A percentile compares a stretch with the other conserved stretches of the same genome.
Evolutionary conservation across 30 jellyfish, hydroid and myxozoan genomes (phyloP).

Genomic region (Mastigias papua): DNA sequence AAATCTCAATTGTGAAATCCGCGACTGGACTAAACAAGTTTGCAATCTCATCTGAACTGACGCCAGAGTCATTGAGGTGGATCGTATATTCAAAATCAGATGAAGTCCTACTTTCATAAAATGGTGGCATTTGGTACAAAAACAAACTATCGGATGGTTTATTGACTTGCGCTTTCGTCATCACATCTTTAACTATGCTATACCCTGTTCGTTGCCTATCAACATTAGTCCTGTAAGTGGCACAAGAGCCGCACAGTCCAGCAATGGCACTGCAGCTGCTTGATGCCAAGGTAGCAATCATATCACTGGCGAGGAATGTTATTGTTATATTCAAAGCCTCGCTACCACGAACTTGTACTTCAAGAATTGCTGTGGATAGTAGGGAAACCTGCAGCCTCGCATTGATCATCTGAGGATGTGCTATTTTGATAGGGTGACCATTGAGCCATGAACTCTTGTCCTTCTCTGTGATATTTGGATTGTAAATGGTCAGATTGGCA

Average conservation of each 20-base stretch:
- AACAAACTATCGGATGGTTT: conserved; percentile 12
- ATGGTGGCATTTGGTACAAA: conserved; percentile 29
- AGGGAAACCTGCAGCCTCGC: conserved; percentile 21
- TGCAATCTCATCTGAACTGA: conserved; percentile 24
- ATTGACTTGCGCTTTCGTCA: conserved; percentile 7
- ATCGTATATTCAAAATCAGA: conserved; percentile 48
- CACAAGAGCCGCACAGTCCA: conserved; percentile 62
- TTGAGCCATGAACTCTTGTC: conserved; percentile 34
- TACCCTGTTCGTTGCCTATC: background rate
- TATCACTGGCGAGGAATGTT: conserved; percentile 31
- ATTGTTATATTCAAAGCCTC: conserved; percentile 15
- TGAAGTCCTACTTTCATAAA: conserved; percentile 23
- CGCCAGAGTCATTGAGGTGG: conserved; percentile 44
- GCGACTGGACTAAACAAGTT: conserved; percentile 33
- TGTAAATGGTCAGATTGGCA: conserved; percentile 49
- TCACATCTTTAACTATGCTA: background rate
- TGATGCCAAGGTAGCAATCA: conserved; percentile 40
- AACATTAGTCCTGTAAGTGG: background rate
- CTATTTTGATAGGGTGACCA: background rate
- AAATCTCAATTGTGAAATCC: conserved; percentile 67
- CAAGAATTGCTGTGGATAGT: conserved; percentile 20
- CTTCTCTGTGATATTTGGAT: conserved; percentile 46
- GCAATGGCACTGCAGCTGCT: background rate
- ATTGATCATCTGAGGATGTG: conserved; percentile 4
- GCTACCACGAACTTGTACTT: background rate